Evolutionary conservation across 2,888 invertebrate species (phyloP).

Genomic region (Apoderus coryli): DNA sequence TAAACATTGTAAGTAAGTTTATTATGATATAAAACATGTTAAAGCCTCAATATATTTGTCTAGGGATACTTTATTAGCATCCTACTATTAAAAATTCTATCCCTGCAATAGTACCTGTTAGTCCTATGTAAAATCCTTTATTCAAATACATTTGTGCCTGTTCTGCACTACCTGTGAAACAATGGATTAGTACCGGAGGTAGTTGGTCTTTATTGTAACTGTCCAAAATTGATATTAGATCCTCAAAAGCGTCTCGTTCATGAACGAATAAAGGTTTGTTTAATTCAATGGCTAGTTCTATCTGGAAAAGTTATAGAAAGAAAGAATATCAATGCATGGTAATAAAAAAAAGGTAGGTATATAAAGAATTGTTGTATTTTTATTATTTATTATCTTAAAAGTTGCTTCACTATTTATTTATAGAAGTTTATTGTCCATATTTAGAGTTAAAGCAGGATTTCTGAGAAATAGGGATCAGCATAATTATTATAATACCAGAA

Average conservation of each 20-base stretch:
- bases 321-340: no score
- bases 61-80: background rate
- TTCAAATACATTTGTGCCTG: conserved; percentile 74
- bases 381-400: no score
- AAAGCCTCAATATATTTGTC: conserved; percentile 1
- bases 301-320: no score
- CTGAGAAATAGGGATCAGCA: no score
- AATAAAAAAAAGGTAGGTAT: no score
- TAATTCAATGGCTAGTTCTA: conserved; percentile 72
- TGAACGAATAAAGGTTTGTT: conserved; percentile 81
- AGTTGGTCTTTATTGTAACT: conserved; percentile 37
- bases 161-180: conserved; percentile 78
- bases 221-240: conserved; percentile 59
- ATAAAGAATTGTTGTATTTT: no score
- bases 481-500: no score
- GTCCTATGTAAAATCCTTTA: conserved; percentile 72
- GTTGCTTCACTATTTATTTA: no score
- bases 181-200: conserved; percentile 79
- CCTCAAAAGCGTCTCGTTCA: conserved; percentile 82
- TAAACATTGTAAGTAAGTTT: background rate
- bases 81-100: background rate
- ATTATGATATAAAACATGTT: background rate
- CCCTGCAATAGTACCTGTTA: conserved; percentile 43
- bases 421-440: no score
- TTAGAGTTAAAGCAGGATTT: no score